phyloP scores from a whole-genome alignment of 2,888 invertebrate genomes.

The Hylaea fasciaria region DNA sequence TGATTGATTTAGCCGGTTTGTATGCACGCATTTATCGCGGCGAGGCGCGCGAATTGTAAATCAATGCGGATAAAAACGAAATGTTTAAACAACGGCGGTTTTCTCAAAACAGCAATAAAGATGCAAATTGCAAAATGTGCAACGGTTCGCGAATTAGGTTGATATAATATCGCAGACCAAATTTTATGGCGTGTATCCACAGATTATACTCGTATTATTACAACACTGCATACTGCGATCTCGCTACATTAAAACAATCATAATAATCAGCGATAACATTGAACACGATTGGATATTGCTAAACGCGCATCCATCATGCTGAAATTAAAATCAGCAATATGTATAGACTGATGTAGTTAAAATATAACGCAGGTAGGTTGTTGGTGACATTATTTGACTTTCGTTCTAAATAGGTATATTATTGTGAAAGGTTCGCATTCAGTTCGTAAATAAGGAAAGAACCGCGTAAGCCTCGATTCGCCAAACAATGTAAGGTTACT shows the following conservation, averaged over 20 bases:
- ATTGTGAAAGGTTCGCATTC: neutral
- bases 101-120: conserved; percentile 36
- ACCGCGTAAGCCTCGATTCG: too few relatives aligned
- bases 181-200: conserved; percentile 9
- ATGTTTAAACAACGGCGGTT: conserved; percentile 36
- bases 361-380: neutral
- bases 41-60: conserved; percentile 35
- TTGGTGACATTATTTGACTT: conserved; percentile 5
- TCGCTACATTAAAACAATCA: conserved; percentile 17
- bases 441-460: too few relatives aligned
- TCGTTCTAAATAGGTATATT: too few relatives aligned
- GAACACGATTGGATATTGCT: conserved; percentile 14
- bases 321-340: conserved; percentile 4
- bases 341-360: neutral
- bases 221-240: conserved; percentile 3
- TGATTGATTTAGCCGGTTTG: conserved; percentile 47
- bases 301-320: conserved; percentile 11
- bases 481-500: too few relatives aligned
- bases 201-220: too few relatives aligned
- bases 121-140: conserved; percentile 29
- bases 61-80: conserved; percentile 35
- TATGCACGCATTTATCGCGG: conserved; percentile 30
- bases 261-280: conserved; percentile 17
- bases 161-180: conserved; percentile 14
- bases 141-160: conserved; percentile 21